Base-by-base conservation (phyloP, 2,113 vertebrate species). In the Rhineura floridana region DNA sequence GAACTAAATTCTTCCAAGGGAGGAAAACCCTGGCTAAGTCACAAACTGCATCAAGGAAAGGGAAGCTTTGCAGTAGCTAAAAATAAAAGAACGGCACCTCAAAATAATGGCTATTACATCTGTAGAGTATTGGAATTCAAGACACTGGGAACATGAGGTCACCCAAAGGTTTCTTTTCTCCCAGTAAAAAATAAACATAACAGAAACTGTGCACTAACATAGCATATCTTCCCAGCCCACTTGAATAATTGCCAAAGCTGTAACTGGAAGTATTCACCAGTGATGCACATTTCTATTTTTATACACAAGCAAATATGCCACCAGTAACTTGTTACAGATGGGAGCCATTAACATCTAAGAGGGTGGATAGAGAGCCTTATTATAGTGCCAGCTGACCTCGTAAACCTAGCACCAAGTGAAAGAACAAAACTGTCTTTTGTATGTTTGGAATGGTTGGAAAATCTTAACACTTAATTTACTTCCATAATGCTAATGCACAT, bases 231-330 rank as follows among this genome's bases (percentile, higher is more conserved):
- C 94, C 95, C 94, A 94, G 89, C 91, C 88, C 92, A 91, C 87
- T 94, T 91, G 89, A 96, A 93, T 94, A 82, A 83, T 59, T 79
- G 91, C 96, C 96, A 97, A 81, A 94, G 87, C 95, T 94, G 90
- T 85, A 94, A 89, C 94, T 94, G 95, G 95, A 90, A 96, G 95
- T 96, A 93, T 97, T 96, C 85, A 82, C 91, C 94, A 96, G 91
- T 97, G 97, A 98, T 81, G 95, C 95, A 97, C 92, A 94, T 88
- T 95, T 95, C 96, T 98, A 97, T 96, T 97, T 96, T 96, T 97
- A 96, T 94, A 94, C 93, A 90, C 95, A 93, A 92, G 92, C 95
- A 92, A 95, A 89, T 95, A 94, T 94, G 93, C 96, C 94, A 96
- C 95, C 92, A 96, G 95, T 97, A 96, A 95, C 95, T 93, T 88